Percentiles rank a stretch among this genome's conserved stretches.
Conservation (phyloP, 2,113 vertebrate genomes). For the Serinus canaria region DNA sequence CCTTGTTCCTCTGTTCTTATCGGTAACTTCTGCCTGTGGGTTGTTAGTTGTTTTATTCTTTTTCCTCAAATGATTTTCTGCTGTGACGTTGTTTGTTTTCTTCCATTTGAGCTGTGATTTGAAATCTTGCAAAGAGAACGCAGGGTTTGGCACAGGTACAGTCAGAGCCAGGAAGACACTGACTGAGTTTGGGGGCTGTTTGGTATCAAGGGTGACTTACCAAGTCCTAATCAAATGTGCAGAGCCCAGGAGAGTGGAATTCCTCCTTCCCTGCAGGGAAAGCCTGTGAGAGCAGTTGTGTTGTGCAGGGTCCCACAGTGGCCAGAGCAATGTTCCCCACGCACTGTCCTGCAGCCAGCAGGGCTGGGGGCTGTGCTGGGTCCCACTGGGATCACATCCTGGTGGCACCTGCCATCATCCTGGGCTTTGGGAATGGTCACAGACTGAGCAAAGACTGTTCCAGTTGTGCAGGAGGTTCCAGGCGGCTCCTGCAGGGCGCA, state of each 20-base stretch:
- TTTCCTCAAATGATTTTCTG: neutral
- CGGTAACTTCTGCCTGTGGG: neutral
- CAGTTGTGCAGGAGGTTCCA: accelerated
- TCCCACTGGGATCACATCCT: neutral
- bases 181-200: neutral
- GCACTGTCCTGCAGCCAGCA: neutral
- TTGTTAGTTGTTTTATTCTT: too few species aligned
- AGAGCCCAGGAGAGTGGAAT: neutral
- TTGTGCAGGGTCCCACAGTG: accelerated
- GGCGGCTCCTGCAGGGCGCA: neutral
- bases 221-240: neutral
- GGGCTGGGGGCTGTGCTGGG: neutral
- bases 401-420: accelerated
- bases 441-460: accelerated
- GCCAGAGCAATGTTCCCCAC: neutral
- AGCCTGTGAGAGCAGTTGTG: neutral
- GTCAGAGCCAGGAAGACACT: neutral
- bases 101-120: neutral
- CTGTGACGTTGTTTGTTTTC: accelerated
- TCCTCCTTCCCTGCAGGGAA: too few species aligned
- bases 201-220: neutral
- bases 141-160: neutral
- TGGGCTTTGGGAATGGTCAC: too few species aligned
- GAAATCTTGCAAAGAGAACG: neutral
- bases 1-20: neutral